These are phyloP conservation scores for Heliornis fulica DNA, from an alignment of 2,113 vertebrate genomes.

Conservation along the genomic window DNA sequence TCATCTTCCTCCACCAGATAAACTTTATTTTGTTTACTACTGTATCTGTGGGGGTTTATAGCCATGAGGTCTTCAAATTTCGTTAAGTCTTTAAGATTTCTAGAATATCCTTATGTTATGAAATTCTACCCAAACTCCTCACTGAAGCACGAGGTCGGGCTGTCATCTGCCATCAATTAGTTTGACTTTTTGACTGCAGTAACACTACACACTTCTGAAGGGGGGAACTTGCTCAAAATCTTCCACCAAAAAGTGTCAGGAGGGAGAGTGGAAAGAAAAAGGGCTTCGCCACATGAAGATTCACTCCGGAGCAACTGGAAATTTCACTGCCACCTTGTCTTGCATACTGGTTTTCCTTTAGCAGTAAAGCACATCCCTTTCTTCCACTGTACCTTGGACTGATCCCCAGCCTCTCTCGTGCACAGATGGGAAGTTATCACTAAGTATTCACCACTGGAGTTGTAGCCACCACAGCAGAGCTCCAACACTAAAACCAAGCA, in stretches of 20 bases:
- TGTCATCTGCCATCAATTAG: background rate
- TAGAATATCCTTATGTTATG: background rate
- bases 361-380: background rate
- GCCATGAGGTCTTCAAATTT: background rate
- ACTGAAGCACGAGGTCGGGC: background rate
- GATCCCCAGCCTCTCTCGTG: background rate
- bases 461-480: background rate
- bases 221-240: background rate
- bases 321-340: background rate
- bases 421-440: background rate
- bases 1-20: background rate
- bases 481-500: background rate
- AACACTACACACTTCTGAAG: background rate
- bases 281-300: background rate
- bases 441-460: background rate
- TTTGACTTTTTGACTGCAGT: background rate
- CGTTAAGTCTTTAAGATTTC: background rate
- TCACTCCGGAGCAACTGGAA: background rate
- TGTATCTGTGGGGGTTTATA: background rate
- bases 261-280: background rate
- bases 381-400: background rate
- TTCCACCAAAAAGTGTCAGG: background rate
- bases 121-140: background rate
- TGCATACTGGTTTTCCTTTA: background rate
- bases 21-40: background rate